Conservation (phyloP, 2,113 vertebrate genomes). For the Cyanoliseus patagonus region DNA sequence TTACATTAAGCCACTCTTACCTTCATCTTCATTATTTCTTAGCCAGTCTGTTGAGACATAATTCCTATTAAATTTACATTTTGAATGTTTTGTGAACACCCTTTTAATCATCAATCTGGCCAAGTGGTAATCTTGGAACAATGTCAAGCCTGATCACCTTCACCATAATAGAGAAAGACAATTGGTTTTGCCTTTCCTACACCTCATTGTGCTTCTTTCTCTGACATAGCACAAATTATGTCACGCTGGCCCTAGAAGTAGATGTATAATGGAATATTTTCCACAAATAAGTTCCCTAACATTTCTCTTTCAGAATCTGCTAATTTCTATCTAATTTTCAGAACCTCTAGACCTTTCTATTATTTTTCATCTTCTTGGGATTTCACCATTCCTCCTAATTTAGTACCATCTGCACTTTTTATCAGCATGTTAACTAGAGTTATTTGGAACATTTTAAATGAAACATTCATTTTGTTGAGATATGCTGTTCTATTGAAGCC, state of each 20-base stretch:
- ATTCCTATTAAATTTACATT: neutral
- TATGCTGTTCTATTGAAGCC: neutral
- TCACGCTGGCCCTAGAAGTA: neutral
- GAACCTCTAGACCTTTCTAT: neutral
- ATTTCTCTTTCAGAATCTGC: slow-evolving; percentile 3
- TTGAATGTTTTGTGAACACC: neutral
- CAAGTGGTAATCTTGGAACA: neutral
- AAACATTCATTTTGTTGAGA: slow-evolving; percentile 30
- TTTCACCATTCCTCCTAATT: slow-evolving; percentile 27
- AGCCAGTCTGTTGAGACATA: neutral
- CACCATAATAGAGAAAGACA: neutral
- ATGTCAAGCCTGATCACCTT: neutral
- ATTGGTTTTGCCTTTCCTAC: neutral
- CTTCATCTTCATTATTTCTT: neutral
- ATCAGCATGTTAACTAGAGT: slow-evolving; percentile 31
- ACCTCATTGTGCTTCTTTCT: neutral
- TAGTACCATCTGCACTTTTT: slow-evolving; percentile 56
- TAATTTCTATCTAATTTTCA: neutral
- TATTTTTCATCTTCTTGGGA: slow-evolving; percentile 8
- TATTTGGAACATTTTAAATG: slow-evolving; percentile 32
- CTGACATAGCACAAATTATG: neutral
- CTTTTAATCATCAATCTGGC: neutral
- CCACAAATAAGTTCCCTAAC: neutral
- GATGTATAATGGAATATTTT: neutral
- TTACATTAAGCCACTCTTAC: neutral